phyloP scores from a whole-genome alignment of 2,888 invertebrate genomes.

The Drosophila eohydei region DNA sequence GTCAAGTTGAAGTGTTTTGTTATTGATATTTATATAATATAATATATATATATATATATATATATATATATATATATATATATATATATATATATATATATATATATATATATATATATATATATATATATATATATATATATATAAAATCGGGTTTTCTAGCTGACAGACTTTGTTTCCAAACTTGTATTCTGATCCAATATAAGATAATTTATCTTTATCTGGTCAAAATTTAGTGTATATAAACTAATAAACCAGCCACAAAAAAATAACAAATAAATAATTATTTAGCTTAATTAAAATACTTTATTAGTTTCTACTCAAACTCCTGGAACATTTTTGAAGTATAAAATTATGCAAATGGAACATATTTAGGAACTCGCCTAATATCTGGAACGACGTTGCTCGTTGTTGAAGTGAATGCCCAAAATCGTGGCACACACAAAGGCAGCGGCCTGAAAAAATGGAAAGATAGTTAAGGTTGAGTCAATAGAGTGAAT shows the following conservation, averaged over 20 bases:
- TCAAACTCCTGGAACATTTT: not conserved
- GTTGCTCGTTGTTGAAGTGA: conserved; percentile 92
- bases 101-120: too few species aligned
- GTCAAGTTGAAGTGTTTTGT: too few species aligned
- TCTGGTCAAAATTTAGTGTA: too few species aligned
- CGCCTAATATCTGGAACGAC: conserved; percentile 88
- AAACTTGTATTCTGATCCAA: too few species aligned
- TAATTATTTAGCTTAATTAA: conserved; percentile 2
- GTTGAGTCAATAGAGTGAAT: conserved; percentile 12
- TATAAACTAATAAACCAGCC: not conserved
- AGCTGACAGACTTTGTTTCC: not conserved
- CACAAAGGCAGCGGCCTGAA: conserved; percentile 88
- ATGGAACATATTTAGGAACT: not conserved
- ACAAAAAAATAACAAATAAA: not conserved
- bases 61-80: not conserved
- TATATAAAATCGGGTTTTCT: too few species aligned
- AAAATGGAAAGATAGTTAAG: not conserved
- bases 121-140: not conserved
- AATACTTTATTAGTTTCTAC: conserved; percentile 19
- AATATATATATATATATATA: too few species aligned
- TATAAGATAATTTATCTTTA: too few species aligned
- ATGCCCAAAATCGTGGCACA: conserved; percentile 94
- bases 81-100: not conserved
- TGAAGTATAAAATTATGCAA: not conserved
- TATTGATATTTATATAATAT: not conserved